Conservation (phyloP, 2,797 vertebrate species). For the Furcifer pardalis region DNA sequence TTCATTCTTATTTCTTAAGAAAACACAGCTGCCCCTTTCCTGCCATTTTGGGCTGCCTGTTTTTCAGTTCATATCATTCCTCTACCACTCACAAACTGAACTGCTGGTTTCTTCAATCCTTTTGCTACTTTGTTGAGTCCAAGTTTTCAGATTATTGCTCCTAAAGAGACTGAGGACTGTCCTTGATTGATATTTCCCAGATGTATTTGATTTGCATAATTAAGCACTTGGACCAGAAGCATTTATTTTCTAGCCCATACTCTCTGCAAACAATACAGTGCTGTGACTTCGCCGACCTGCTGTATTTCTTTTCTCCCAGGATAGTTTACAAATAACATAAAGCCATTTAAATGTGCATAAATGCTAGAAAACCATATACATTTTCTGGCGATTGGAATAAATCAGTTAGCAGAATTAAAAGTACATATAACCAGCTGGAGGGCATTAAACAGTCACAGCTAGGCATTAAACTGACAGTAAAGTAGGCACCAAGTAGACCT, state of each 20-base stretch:
- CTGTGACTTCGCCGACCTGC: too few species aligned
- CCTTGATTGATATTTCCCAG: background rate
- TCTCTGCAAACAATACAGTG: too few species aligned
- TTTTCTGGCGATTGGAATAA: background rate
- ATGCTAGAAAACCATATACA: background rate
- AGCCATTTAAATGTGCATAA: background rate
- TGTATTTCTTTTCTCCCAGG: too few species aligned
- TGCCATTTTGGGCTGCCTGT: constrained; percentile 52
- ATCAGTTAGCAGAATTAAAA: background rate
- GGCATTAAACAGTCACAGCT: background rate
- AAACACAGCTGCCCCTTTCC: constrained; percentile 59
- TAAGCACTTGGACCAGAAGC: background rate
- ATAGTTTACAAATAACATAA: background rate
- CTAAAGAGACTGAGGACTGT: background rate
- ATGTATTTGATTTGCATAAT: background rate
- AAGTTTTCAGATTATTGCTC: background rate
- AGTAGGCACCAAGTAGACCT: background rate
- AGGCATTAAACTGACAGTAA: background rate
- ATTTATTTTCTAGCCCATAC: background rate
- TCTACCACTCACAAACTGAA: constrained; percentile 8
- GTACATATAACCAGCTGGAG: background rate
- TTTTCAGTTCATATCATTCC: constrained; percentile 22
- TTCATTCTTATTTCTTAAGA: constrained; percentile 67
- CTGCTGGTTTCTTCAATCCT: background rate
- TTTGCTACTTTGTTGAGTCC: background rate